phyloP scores from a whole-genome alignment of 2,888 invertebrate species.

The Synanthedon andrenaeformis region DNA sequence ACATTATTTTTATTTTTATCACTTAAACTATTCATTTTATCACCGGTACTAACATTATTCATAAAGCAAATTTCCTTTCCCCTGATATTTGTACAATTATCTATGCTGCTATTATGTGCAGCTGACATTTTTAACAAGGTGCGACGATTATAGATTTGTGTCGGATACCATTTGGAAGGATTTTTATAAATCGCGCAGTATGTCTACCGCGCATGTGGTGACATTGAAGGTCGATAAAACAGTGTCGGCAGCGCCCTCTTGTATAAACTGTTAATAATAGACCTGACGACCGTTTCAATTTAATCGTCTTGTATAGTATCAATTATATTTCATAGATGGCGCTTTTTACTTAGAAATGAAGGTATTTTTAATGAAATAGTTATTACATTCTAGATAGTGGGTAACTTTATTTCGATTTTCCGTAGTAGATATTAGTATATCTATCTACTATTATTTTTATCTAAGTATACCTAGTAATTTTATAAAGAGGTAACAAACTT shows the following conservation, averaged over 20 bases:
- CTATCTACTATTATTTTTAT: too few relatives aligned
- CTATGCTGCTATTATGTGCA: slow-evolving; percentile 23
- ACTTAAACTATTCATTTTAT: slow-evolving; percentile 34
- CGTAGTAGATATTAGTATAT: too few relatives aligned
- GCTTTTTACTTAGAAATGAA: background rate
- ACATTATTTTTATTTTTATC: slow-evolving; percentile 38
- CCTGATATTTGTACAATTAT: slow-evolving; percentile 21
- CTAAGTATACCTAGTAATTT: too few relatives aligned
- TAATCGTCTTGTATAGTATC: too few relatives aligned
- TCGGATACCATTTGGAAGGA: slow-evolving; percentile 53
- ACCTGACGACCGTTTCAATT: too few relatives aligned
- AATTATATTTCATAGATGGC: slow-evolving; percentile 9
- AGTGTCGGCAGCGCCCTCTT: slow-evolving; percentile 30
- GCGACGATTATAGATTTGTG: slow-evolving; percentile 64
- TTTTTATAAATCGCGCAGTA: slow-evolving; percentile 68
- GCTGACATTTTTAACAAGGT: slow-evolving; percentile 52
- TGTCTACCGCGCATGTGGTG: slow-evolving; percentile 58
- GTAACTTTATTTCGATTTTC: too few relatives aligned
- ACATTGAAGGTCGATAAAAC: slow-evolving; percentile 36
- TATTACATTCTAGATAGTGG: too few relatives aligned
- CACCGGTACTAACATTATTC: slow-evolving; percentile 20
- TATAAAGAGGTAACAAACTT: too few relatives aligned
- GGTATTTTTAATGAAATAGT: too few relatives aligned
- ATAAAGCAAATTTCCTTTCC: slow-evolving; percentile 23
- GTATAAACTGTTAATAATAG: background rate